These are phyloP conservation scores for Cherax quadricarinatus DNA, from an alignment of 1,140 invertebrate species.

Conservation along the genomic window DNA sequence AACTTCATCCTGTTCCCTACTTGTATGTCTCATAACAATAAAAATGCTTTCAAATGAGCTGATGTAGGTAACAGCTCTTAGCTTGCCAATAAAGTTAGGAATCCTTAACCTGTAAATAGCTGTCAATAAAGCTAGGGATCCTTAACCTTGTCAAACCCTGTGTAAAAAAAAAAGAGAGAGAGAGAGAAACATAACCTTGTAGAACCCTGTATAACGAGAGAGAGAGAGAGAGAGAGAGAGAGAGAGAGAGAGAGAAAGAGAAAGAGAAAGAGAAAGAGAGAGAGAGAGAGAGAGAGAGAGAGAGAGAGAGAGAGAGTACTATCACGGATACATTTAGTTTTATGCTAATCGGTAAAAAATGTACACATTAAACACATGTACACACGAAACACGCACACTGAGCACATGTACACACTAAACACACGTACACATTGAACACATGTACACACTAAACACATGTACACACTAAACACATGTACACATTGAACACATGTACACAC, in stretches of 20 bases:
- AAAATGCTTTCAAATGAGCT: too few relatives aligned
- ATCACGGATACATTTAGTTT: neutral
- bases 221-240: neutral
- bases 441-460: neutral
- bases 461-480: neutral
- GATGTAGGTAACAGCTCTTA: too few relatives aligned
- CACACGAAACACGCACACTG: too few relatives aligned
- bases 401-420: too few relatives aligned
- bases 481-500: neutral
- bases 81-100: too few relatives aligned
- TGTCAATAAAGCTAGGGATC: too few relatives aligned
- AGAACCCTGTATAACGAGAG: too few relatives aligned
- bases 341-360: neutral
- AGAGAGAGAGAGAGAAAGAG: neutral
- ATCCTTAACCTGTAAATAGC: too few relatives aligned
- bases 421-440: neutral
- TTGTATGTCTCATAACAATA: too few relatives aligned
- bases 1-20: too few relatives aligned
- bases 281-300: neutral
- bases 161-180: neutral
- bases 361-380: neutral
- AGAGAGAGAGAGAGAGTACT: neutral
- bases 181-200: too few relatives aligned
- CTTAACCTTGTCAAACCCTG: too few relatives aligned
- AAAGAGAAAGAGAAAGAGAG: slow-evolving; percentile 7